Percentiles rank a stretch among this genome's conserved stretches.
Evolutionary conservation across 53 echinoderm and acorn worm species (phyloP).

Genomic region (Arbacia lixula): DNA sequence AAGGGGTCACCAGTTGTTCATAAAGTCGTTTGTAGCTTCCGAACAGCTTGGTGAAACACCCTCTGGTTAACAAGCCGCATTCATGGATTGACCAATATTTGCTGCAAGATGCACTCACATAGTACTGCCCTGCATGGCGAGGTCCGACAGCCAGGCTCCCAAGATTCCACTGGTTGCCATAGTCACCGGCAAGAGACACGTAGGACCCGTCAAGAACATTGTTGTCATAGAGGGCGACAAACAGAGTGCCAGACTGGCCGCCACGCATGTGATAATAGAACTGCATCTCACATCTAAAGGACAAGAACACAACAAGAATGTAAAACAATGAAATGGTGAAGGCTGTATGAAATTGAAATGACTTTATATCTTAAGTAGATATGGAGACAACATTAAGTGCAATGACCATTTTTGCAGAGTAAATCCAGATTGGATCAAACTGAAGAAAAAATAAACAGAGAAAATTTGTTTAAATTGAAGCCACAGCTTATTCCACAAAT

Average conservation of each 20-base stretch:
- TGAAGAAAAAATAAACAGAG: too few relatives aligned
- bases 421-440: too few relatives aligned
- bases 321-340: not conserved
- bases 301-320: too few relatives aligned
- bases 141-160: conserved; percentile 77
- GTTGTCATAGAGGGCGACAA: conserved; percentile 74
- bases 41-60: too few relatives aligned
- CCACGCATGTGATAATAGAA: conserved; percentile 96
- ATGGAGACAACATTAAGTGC: not conserved
- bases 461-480: too few relatives aligned
- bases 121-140: conserved; percentile 76
- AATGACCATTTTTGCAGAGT: not conserved
- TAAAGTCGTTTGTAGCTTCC: too few relatives aligned
- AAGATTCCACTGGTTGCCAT: conserved; percentile 79
- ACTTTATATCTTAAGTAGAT: not conserved
- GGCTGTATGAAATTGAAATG: too few relatives aligned
- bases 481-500: too few relatives aligned
- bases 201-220: conserved; percentile 58
- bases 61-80: too few relatives aligned
- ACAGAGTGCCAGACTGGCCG: conserved; percentile 68
- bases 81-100: too few relatives aligned
- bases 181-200: conserved; percentile 63
- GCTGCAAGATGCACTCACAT: too few relatives aligned
- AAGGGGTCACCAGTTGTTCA: too few relatives aligned
- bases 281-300: conserved; percentile 87